Evolutionary conservation across 2,113 vertebrate genomes (phyloP).

Genomic region (Trematocara unimaculatum): DNA sequence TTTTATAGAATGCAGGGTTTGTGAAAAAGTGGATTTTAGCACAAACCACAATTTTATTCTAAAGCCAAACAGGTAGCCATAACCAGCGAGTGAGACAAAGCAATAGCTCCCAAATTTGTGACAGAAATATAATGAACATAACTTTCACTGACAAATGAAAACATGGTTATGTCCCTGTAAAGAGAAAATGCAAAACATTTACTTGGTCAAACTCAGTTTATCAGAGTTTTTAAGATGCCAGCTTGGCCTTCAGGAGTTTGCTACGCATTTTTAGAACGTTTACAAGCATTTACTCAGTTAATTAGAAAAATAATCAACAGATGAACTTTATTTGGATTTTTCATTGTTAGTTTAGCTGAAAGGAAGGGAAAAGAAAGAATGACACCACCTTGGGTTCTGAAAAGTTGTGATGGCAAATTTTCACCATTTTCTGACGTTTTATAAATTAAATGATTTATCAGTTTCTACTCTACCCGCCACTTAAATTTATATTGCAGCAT

Average conservation of each 20-base stretch:
- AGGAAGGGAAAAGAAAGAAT: neutral
- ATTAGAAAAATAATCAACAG: neutral
- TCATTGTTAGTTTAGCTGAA: neutral
- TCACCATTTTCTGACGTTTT: neutral
- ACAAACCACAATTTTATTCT: neutral
- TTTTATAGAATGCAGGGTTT: neutral
- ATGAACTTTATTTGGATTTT: neutral
- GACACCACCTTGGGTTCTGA: neutral
- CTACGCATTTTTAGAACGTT: neutral
- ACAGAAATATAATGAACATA: neutral
- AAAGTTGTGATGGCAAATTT: neutral
- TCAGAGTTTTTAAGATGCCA: neutral
- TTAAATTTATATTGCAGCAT: conserved; percentile 8
- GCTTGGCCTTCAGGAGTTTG: neutral
- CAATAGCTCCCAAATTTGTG: neutral
- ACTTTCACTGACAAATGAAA: neutral
- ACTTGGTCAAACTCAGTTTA: neutral
- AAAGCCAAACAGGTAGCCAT: neutral
- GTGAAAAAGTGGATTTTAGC: neutral
- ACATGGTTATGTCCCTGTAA: neutral
- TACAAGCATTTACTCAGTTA: neutral
- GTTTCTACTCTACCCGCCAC: neutral
- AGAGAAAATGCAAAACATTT: neutral
- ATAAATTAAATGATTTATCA: neutral
- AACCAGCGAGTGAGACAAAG: neutral